phyloP scores from a whole-genome alignment of 2,113 vertebrate species.

The Lathamus discolor region DNA sequence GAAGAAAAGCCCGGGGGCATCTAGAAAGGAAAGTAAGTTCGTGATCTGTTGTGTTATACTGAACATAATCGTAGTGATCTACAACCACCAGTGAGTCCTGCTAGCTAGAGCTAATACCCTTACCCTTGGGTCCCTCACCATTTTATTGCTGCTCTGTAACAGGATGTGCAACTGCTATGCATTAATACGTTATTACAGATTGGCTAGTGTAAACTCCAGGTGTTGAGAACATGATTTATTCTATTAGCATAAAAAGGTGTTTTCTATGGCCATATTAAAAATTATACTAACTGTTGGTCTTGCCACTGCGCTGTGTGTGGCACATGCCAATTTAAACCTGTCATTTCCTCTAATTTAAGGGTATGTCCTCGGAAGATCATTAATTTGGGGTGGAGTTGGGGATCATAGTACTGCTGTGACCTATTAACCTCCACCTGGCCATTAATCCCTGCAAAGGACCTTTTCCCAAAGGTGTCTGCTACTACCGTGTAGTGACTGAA shows the following conservation, averaged over 20 bases:
- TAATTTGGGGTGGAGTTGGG: slow-evolving; percentile 25
- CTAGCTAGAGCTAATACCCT: not conserved
- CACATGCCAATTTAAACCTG: slow-evolving; percentile 59
- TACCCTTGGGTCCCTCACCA: slow-evolving; percentile 14
- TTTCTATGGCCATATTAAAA: slow-evolving; percentile 52
- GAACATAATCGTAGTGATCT: not conserved
- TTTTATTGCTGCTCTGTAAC: slow-evolving; percentile 54
- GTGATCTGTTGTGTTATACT: not conserved
- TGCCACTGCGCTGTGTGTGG: slow-evolving; percentile 46
- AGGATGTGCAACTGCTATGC: slow-evolving; percentile 60
- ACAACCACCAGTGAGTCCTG: not conserved
- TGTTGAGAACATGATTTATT: slow-evolving; percentile 68
- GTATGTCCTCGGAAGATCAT: slow-evolving; percentile 53
- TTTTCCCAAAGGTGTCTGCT: not conserved
- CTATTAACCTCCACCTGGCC: slow-evolving; percentile 21
- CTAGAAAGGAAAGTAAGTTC: not conserved
- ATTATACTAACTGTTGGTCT: slow-evolving; percentile 41
- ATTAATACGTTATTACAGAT: slow-evolving; percentile 55
- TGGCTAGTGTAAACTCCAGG: slow-evolving; percentile 58
- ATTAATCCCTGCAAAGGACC: slow-evolving; percentile 15
- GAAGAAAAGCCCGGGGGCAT: not conserved
- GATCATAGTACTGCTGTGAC: slow-evolving; percentile 30
- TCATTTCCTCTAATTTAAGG: slow-evolving; percentile 59
- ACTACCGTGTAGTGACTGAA: not conserved
- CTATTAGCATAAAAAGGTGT: slow-evolving; percentile 56